These are phyloP conservation scores for Mesorhabditis sp. DNA, from an alignment of 2,888 invertebrate species.

Conservation along the genomic window DNA sequence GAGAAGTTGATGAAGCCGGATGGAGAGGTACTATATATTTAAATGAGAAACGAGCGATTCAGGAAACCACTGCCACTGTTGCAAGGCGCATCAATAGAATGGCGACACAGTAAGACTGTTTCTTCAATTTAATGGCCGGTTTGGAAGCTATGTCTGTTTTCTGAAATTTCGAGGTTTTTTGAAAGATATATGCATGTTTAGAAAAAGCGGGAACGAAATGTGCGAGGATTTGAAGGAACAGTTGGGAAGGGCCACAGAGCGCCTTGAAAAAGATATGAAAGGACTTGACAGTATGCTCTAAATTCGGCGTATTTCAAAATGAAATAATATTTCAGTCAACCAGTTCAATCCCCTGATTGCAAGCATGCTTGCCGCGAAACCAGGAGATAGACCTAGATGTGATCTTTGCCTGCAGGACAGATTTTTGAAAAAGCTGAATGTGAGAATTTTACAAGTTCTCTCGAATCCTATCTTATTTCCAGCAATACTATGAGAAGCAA, in stretches of 20 bases:
- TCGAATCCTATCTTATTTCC: background rate
- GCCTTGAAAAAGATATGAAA: too few species aligned
- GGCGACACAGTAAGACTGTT: background rate
- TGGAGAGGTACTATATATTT: background rate
- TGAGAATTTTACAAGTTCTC: background rate
- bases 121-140: background rate
- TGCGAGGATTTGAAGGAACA: background rate
- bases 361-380: background rate
- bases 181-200: background rate
- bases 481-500: background rate
- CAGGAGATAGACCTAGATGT: background rate
- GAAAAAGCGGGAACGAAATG: background rate
- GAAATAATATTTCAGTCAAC: background rate
- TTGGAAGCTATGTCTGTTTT: background rate
- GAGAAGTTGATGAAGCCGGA: background rate
- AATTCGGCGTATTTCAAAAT: too few species aligned
- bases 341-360: background rate
- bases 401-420: background rate
- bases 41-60: too few species aligned
- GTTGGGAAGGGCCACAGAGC: too few species aligned
- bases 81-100: too few species aligned
- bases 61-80: too few species aligned
- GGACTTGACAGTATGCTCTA: too few species aligned
- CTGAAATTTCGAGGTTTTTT: background rate
- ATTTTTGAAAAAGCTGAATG: background rate